A percentile compares a stretch with the other conserved stretches of the same genome.
Evolutionary conservation across 2,888 invertebrate genomes (phyloP).

Genomic region (Mythimna loreyi): DNA sequence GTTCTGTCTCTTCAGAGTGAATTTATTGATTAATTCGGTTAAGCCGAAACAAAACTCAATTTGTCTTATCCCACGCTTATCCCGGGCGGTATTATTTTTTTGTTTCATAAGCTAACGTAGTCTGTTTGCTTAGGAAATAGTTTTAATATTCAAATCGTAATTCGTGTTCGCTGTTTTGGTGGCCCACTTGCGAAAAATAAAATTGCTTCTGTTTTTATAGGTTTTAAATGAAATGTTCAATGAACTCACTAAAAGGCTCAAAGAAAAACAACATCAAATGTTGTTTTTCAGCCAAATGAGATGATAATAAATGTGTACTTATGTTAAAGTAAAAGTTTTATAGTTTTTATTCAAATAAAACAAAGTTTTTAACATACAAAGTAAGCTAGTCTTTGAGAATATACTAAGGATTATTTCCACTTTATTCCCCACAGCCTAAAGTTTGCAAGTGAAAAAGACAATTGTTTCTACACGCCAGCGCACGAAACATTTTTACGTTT

Average conservation of each 20-base stretch:
- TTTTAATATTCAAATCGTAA: slow-evolving; percentile 30
- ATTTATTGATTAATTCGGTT: slow-evolving; percentile 69
- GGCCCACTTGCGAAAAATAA: slow-evolving; percentile 6
- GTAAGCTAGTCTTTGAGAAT: slow-evolving; percentile 54
- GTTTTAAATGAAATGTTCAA: slow-evolving; percentile 6
- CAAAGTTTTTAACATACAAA: slow-evolving; percentile 30
- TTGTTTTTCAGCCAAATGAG: neutral
- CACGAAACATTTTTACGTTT: slow-evolving; percentile 62
- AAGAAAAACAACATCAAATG: too few species aligned
- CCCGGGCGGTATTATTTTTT: slow-evolving; percentile 51
- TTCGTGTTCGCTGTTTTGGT: neutral
- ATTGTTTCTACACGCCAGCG: slow-evolving; percentile 57
- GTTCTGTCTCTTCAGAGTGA: slow-evolving; percentile 57
- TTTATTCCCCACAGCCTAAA: slow-evolving; percentile 54
- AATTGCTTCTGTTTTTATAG: slow-evolving; percentile 1
- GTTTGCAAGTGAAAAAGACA: slow-evolving; percentile 54
- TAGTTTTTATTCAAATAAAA: slow-evolving; percentile 21
- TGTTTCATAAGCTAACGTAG: slow-evolving; percentile 34
- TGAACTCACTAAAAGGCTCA: neutral
- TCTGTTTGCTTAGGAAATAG: slow-evolving; percentile 32
- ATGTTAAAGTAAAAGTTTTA: slow-evolving; percentile 2
- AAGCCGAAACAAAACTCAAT: slow-evolving; percentile 68
- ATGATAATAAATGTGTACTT: neutral
- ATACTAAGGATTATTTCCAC: slow-evolving; percentile 63
- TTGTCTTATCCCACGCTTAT: slow-evolving; percentile 66